Conservation (phyloP, 2,113 vertebrate genomes). For the cattle (Bos taurus) region ARS-UCD2.0 NC_037356.1:1778001-1778500, state of each 20-base stretch:
- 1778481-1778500: neutral
- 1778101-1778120: neutral
- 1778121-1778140: neutral
- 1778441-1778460: neutral
- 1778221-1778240: neutral
- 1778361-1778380: neutral
- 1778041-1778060: neutral
- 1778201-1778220: neutral
- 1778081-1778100: neutral
- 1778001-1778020: neutral
- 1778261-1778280: neutral
- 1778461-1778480: neutral
- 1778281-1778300: neutral
- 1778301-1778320: neutral
- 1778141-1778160: neutral
- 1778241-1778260: neutral
- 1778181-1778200: neutral
- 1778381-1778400: neutral
- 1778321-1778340: accelerated
- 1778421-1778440: neutral
- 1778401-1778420: neutral
- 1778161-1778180: neutral
- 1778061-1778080: neutral
- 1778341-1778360: neutral
- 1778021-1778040: neutral